Conservation (phyloP, 2,797 vertebrate species). For the Helicolenus hilgendorfi region DNA sequence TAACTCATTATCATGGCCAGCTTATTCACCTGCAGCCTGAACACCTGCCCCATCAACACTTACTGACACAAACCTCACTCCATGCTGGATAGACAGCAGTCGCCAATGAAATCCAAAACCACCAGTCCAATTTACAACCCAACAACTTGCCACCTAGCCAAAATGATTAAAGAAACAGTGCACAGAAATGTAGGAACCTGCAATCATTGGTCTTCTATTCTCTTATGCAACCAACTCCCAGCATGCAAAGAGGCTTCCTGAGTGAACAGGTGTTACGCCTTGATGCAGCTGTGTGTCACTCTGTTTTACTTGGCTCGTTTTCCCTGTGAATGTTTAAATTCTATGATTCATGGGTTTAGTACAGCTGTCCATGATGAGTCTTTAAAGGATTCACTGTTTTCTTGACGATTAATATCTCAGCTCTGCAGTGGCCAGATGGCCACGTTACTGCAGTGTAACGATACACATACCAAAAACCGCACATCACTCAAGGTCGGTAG, state of each 20-base stretch:
- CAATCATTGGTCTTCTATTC: neutral
- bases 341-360: conserved; percentile 33
- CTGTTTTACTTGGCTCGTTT: conserved; percentile 39
- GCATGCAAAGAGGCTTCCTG: conserved; percentile 27
- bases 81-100: conserved; percentile 27
- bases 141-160: conserved; percentile 4
- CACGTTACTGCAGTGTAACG: neutral
- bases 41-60: conserved; percentile 58
- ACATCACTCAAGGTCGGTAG: neutral
- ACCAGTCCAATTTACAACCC: neutral
- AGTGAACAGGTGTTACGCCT: conserved; percentile 48
- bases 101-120: conserved; percentile 6
- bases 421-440: neutral
- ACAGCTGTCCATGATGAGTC: conserved; percentile 22
- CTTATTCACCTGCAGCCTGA: conserved; percentile 62
- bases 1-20: conserved; percentile 25
- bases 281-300: conserved; percentile 21
- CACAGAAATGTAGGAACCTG: neutral
- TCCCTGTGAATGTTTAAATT: conserved; percentile 13
- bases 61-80: conserved; percentile 24
- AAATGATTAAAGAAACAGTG: neutral
- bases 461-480: neutral
- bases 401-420: conserved; percentile 7
- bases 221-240: conserved; percentile 5
- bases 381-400: conserved; percentile 30